These are phyloP conservation scores for Thalassoma bifasciatum DNA, from an alignment of 2,113 vertebrate species.

Conservation along the genomic window DNA sequence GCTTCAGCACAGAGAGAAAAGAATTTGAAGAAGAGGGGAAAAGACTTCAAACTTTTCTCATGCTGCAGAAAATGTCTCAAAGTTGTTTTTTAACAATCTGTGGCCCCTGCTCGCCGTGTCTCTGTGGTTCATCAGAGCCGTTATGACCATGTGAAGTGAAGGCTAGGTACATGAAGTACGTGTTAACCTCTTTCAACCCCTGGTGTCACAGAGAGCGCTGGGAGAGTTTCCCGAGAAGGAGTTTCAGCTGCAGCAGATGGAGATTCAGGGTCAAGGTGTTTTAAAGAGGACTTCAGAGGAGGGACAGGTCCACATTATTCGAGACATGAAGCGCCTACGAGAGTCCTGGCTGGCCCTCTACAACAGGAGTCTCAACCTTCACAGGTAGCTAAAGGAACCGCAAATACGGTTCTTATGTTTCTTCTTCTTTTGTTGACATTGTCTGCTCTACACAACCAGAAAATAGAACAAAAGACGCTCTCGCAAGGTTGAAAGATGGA, in stretches of 20 bases:
- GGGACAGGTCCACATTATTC: conserved; percentile 82
- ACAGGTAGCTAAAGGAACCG: conserved; percentile 65
- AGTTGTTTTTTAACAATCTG: background rate
- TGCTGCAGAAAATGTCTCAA: background rate
- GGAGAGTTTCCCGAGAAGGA: conserved; percentile 90
- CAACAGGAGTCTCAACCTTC: conserved; percentile 74
- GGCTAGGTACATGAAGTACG: background rate
- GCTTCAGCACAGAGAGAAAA: conserved; percentile 3
- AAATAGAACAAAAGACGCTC: no score
- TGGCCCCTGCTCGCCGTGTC: background rate
- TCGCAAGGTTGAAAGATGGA: no score
- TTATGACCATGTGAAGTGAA: background rate
- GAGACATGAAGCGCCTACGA: conserved; percentile 83
- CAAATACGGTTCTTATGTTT: background rate
- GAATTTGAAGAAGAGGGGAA: background rate
- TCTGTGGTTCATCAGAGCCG: background rate
- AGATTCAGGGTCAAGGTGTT: conserved; percentile 82
- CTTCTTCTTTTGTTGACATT: no score
- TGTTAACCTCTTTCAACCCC: background rate
- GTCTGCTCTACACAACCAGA: no score
- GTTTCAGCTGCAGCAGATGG: conserved; percentile 85
- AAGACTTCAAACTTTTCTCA: background rate
- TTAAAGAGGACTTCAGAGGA: conserved; percentile 86
- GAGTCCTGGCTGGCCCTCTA: conserved; percentile 82
- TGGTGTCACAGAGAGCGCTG: conserved; percentile 82